A percentile compares a stretch with the other conserved stretches of the same genome.
Conservation (phyloP, 2,888 invertebrate species). For the Clivina fossor region DNA sequence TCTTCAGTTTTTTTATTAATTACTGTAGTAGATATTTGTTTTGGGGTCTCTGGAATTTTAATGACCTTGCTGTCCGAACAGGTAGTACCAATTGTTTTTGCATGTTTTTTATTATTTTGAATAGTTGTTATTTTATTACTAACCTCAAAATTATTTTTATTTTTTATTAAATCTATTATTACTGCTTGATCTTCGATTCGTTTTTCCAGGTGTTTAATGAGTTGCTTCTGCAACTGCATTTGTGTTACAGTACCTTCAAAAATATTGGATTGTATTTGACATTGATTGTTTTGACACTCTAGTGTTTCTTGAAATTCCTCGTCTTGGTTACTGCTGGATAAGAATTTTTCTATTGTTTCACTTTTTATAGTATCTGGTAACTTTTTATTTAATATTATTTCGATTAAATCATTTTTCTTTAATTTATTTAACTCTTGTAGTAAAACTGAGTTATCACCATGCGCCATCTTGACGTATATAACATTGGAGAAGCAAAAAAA, state of each 20-base stretch:
- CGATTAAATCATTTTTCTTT: too few relatives aligned
- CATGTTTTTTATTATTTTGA: too few relatives aligned
- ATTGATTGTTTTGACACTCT: slow-evolving; percentile 7
- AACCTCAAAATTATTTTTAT: too few relatives aligned
- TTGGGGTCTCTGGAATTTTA: not conserved
- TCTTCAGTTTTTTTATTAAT: too few relatives aligned
- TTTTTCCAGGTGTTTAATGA: slow-evolving; percentile 1
- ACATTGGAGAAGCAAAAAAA: too few relatives aligned
- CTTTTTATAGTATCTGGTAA: slow-evolving; percentile 10
- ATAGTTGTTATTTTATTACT: too few relatives aligned
- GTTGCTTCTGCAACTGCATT: not conserved
- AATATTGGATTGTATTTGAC: not conserved
- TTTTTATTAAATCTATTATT: not conserved
- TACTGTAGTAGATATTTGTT: not conserved
- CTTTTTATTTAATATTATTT: too few relatives aligned
- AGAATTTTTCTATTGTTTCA: slow-evolving; percentile 1
- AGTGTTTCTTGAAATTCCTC: not conserved
- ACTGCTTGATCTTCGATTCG: not conserved
- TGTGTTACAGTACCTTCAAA: not conserved
- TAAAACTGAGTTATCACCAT: too few relatives aligned
- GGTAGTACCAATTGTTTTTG: too few relatives aligned
- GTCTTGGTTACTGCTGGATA: not conserved
- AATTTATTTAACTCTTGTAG: too few relatives aligned
- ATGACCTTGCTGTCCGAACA: too few relatives aligned
- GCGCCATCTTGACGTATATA: too few relatives aligned